Conservation (phyloP, 2,797 vertebrate genomes). For the Rhinichthys osculus region DNA sequence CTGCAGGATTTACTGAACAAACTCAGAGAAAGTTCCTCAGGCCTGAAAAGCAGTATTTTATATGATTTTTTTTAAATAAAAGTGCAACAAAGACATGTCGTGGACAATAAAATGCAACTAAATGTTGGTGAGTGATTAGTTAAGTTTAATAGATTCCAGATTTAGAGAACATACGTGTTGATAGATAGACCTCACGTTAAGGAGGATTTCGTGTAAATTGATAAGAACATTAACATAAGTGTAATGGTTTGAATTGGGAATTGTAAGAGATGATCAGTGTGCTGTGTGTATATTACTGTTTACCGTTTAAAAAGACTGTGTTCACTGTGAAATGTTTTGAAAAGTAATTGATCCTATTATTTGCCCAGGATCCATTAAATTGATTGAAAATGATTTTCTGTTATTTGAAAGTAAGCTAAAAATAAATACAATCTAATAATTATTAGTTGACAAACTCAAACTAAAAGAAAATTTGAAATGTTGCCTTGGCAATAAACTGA, state of each 20-base stretch:
- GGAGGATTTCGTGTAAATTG: background rate
- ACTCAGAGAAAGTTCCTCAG: background rate
- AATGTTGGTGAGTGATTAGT: background rate
- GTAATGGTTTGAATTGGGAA: background rate
- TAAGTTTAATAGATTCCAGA: too few relatives aligned
- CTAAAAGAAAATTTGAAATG: too few relatives aligned
- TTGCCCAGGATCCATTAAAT: background rate
- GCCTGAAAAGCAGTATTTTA: background rate
- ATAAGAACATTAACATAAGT: background rate
- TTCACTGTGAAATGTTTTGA: background rate
- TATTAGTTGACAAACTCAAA: too few relatives aligned
- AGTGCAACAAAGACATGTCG: background rate
- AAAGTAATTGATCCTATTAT: background rate
- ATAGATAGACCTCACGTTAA: background rate
- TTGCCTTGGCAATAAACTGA: too few relatives aligned
- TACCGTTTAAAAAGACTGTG: background rate
- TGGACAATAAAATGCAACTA: background rate
- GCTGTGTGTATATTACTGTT: background rate
- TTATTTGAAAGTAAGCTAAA: background rate
- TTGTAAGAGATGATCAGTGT: background rate
- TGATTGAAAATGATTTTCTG: background rate
- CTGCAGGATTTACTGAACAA: conserved; percentile 13
- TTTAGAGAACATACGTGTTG: too few relatives aligned
- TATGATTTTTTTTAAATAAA: background rate
- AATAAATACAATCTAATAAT: too few relatives aligned